These are phyloP conservation scores for zebrafish (Danio rerio) DNA, from an alignment of 2,113 vertebrate species.

Conservation along the genomic window GRCz12tu NC_133191.1:43992501-43993000, in stretches of 20 bases:
- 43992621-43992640: slow-evolving; percentile 19
- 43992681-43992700: slow-evolving; percentile 29
- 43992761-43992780: not conserved
- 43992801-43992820: not conserved
- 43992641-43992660: slow-evolving; percentile 7
- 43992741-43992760: not conserved
- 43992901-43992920: slow-evolving; percentile 10
- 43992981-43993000: too few relatives aligned
- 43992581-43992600: not conserved
- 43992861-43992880: not conserved
- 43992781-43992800: slow-evolving; percentile 11
- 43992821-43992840: slow-evolving; percentile 14
- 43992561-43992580: not conserved
- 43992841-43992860: not conserved
- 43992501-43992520: too few relatives aligned
- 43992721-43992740: not conserved
- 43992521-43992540: too few relatives aligned
- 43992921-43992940: not conserved
- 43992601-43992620: slow-evolving; percentile 2
- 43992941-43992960: too few relatives aligned
- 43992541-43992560: too few relatives aligned
- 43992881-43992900: not conserved
- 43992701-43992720: slow-evolving; percentile 22
- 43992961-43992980: too few relatives aligned
- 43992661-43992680: slow-evolving; percentile 14